These are phyloP conservation scores for Chunga burmeisteri DNA, from an alignment of 2,113 vertebrate species.

Conservation along the genomic window DNA sequence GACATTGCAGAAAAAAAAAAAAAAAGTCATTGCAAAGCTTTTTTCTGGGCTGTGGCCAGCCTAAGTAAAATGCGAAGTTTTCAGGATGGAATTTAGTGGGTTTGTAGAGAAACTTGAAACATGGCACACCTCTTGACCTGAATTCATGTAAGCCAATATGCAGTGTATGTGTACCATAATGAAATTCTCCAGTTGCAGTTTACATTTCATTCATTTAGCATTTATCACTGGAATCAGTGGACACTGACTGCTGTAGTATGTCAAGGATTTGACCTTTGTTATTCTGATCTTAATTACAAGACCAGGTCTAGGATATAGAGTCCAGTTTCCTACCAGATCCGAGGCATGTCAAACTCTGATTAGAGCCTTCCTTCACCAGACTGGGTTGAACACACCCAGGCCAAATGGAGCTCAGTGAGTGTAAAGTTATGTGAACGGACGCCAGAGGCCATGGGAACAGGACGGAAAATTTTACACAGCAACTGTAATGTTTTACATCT, in stretches of 20 bases:
- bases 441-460: neutral
- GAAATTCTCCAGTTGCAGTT: neutral
- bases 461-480: neutral
- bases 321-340: neutral
- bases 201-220: neutral
- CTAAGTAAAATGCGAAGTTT: neutral
- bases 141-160: neutral
- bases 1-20: accelerated
- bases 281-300: neutral
- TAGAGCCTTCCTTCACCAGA: neutral
- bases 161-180: neutral
- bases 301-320: neutral
- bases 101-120: neutral
- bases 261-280: neutral
- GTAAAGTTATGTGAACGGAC: neutral
- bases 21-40: neutral
- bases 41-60: neutral
- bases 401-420: neutral
- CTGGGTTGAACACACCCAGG: neutral
- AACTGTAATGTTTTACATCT: neutral
- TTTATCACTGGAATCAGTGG: neutral
- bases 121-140: neutral
- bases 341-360: neutral
- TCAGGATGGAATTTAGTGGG: neutral
- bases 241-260: neutral